phyloP scores from a whole-genome alignment of 2,888 invertebrate genomes.

The Congeria kusceri region DNA sequence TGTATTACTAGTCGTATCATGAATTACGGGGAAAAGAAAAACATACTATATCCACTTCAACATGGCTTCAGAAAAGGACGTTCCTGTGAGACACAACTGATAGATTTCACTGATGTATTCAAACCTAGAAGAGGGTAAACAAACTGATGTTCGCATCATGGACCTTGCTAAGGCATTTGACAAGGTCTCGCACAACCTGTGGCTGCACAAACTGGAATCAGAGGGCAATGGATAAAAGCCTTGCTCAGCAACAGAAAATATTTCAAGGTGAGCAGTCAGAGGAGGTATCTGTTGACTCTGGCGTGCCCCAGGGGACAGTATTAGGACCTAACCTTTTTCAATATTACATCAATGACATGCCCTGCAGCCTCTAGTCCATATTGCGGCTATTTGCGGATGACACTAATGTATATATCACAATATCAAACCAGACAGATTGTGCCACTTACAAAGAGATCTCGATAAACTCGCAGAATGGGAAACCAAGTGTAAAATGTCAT shows the following conservation, averaged over 20 bases:
- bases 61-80: conserved; percentile 25
- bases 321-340: neutral
- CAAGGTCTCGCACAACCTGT: conserved; percentile 30
- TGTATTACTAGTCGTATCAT: too few species aligned
- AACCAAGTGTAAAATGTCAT: neutral
- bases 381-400: neutral
- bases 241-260: neutral
- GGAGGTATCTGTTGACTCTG: neutral
- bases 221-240: neutral
- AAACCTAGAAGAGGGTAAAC: conserved; percentile 25
- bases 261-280: neutral
- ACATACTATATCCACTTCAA: conserved; percentile 17
- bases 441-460: neutral
- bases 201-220: conserved; percentile 30
- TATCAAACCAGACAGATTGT: neutral
- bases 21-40: too few species aligned
- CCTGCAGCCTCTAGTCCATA: neutral
- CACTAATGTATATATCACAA: neutral
- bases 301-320: neutral
- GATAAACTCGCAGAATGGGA: neutral
- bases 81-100: conserved; percentile 40
- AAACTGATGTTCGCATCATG: conserved; percentile 29
- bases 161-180: conserved; percentile 53
- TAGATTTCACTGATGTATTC: conserved; percentile 19
- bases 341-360: neutral